Evolutionary conservation across 1,140 invertebrate species (phyloP).

Genomic region (Stegodyphus dumicola): DNA sequence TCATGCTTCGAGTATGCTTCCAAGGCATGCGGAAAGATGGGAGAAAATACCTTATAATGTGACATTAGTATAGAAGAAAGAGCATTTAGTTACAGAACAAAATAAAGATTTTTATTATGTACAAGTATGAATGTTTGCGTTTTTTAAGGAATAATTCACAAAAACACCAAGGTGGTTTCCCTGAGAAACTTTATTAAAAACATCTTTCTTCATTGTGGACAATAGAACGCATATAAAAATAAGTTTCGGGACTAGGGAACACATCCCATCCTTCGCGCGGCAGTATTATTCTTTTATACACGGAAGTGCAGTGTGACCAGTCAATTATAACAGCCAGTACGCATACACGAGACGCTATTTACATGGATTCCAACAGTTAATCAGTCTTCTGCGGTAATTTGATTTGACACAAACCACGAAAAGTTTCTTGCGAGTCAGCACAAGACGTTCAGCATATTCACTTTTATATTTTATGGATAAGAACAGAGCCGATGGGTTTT

Average conservation of each 20-base stretch:
- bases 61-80: no score
- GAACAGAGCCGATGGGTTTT: background rate
- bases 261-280: background rate
- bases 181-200: conserved; percentile 61
- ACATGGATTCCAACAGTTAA: background rate
- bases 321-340: background rate
- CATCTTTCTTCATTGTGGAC: conserved; percentile 23
- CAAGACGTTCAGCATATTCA: background rate
- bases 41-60: no score
- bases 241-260: conserved; percentile 44
- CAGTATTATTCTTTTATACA: background rate
- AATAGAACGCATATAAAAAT: conserved; percentile 52
- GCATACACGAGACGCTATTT: background rate
- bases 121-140: no score
- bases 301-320: conserved; percentile 31
- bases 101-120: no score
- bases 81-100: no score
- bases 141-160: no score
- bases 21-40: no score
- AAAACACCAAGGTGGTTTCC: conserved; percentile 17
- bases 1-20: no score
- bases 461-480: background rate
- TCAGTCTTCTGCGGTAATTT: background rate
- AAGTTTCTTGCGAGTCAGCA: background rate
- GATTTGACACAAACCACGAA: background rate